Percentiles rank a stretch among this genome's conserved stretches.
These are phyloP conservation scores for Gortyna flavago DNA, from an alignment of 2,888 invertebrate species.

Conservation along the genomic window DNA sequence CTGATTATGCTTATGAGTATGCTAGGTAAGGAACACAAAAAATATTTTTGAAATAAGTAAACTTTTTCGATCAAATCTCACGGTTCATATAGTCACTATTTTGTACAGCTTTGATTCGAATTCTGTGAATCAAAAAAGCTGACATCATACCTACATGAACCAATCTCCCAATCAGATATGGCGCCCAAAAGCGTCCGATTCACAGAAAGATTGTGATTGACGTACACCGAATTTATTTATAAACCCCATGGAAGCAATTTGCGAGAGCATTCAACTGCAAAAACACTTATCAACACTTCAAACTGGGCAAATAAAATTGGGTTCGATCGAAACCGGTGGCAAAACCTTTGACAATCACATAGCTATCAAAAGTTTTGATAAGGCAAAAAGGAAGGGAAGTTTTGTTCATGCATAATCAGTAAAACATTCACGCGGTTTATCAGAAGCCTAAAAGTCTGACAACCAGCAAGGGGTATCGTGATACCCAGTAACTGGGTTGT, in stretches of 20 bases:
- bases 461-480: neutral
- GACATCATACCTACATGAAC: slow-evolving; percentile 19
- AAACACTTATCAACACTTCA: slow-evolving; percentile 13
- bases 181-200: slow-evolving; percentile 26
- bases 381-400: neutral
- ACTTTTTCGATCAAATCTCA: neutral
- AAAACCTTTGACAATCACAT: neutral
- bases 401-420: neutral
- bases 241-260: slow-evolving; percentile 23
- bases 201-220: slow-evolving; percentile 17
- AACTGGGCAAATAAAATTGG: neutral
- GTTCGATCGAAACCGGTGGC: neutral
- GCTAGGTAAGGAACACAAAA: too few relatives aligned
- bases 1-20: neutral
- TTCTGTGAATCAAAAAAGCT: slow-evolving; percentile 7
- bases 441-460: neutral
- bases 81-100: neutral
- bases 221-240: slow-evolving; percentile 22
- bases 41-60: neutral
- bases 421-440: neutral
- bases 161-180: slow-evolving; percentile 25
- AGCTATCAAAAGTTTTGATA: neutral
- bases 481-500: neutral
- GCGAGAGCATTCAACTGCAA: slow-evolving; percentile 19
- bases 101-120: slow-evolving; percentile 8